Base-by-base conservation (phyloP, 2,888 invertebrate species). In the Acleris sparsana region DNA sequence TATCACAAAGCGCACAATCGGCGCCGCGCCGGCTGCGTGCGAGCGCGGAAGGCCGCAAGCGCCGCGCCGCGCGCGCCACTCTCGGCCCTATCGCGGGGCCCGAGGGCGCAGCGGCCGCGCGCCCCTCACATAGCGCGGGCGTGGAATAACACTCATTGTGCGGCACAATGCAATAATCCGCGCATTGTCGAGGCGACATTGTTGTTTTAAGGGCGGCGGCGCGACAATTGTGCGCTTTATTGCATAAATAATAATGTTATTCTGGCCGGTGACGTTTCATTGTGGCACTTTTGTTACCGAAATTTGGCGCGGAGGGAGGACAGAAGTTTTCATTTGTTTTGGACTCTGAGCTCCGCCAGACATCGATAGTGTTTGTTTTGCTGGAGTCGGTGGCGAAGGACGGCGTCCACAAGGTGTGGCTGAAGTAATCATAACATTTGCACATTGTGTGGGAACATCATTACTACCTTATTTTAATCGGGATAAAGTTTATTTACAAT, bases 131-230 rank as follows among this genome's bases (percentile, higher is more conserved):
- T 88, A 88, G 86, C 80, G 83, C 79, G 82, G 80, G 78, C 72
- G 74, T 76, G 75, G 80, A 83, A 80, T 82, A 83, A 83, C 80
- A 80, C 80, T 76, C 87, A 90, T 89, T 92, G 90, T 92, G 85
- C 80, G 84, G 84, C 85, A 93, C 93, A 93, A 93, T 93, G 92
- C 92, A 93, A 92, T 93, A 93, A 93, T 93, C 93, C 89, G 86
- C 75, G 88, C 83, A 93, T 93, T 93, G 93, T 93, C 86, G 87
- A 86, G 78, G 85, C 85, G 86, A 89, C 93, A 93, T 93, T 93
- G 93, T 92, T 93, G 93, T 92, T 92, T 92, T 92, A 93, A 92
- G 92, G 91, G 89, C 86, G 91, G 77, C 85, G 84, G 82, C 82
- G 85, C 82, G 84, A 91, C 92, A 91, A 92, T 91, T 89, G 92